Conservation (phyloP, 2,113 vertebrate species). For the Eurypyga helias region DNA sequence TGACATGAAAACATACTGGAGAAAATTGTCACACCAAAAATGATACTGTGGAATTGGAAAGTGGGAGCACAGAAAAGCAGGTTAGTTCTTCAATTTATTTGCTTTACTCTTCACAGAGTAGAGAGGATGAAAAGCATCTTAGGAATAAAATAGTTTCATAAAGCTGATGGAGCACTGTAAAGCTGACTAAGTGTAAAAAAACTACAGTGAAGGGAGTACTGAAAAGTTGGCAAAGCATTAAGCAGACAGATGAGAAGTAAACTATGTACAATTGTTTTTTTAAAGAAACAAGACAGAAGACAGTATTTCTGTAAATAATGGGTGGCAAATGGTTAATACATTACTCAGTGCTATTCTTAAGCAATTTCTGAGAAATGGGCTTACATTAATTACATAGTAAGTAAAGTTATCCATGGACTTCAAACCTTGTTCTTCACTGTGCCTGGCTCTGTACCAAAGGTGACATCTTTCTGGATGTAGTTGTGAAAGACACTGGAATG, state of each 20-base stretch:
- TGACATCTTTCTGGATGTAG: not conserved
- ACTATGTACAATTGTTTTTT: not conserved
- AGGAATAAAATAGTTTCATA: not conserved
- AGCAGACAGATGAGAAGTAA: not conserved
- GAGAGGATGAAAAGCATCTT: not conserved
- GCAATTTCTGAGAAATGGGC: not conserved
- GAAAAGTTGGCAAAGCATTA: not conserved
- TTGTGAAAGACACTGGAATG: not conserved
- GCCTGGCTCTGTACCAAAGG: not conserved
- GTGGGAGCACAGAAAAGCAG: not conserved
- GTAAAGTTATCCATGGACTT: constrained; percentile 10
- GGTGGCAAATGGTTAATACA: not conserved
- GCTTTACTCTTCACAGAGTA: not conserved
- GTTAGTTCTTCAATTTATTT: not conserved
- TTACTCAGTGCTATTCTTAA: not conserved
- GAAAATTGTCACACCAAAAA: not conserved
- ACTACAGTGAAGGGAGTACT: not conserved
- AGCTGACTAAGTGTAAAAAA: not conserved
- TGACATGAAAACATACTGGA: not conserved
- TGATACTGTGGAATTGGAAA: not conserved
- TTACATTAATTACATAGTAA: not conserved
- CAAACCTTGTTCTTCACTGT: not conserved
- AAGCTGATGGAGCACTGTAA: not conserved
- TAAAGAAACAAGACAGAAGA: not conserved
- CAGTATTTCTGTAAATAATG: not conserved